These are phyloP conservation scores for Perizoma affinitatum DNA, from an alignment of 2,888 invertebrate species.

Conservation along the genomic window DNA sequence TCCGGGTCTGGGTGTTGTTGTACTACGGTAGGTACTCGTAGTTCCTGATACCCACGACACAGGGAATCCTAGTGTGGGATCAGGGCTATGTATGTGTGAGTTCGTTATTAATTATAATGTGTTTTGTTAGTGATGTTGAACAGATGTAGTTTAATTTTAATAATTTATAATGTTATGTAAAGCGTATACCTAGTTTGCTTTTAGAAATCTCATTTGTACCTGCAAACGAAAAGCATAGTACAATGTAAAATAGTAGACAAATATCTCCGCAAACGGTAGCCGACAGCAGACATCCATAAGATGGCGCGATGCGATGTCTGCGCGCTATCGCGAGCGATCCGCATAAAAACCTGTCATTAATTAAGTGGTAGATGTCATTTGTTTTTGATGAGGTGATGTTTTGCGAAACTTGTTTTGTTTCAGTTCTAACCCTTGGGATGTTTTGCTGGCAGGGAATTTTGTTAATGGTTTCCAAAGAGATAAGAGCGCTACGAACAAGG, in stretches of 20 bases:
- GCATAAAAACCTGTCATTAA: conserved; percentile 70
- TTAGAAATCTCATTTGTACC: conserved; percentile 5
- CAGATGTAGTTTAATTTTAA: too few species aligned
- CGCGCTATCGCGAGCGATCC: conserved; percentile 53
- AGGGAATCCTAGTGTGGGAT: too few species aligned
- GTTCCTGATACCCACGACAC: too few species aligned
- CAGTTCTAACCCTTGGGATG: conserved; percentile 21
- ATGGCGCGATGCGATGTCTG: conserved; percentile 76
- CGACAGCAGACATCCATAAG: conserved; percentile 72
- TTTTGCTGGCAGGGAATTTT: conserved; percentile 13
- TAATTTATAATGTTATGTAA: too few species aligned
- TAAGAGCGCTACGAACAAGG: neutral
- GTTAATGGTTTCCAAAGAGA: conserved; percentile 19
- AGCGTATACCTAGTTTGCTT: too few species aligned
- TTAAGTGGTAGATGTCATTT: conserved; percentile 51
- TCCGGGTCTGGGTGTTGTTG: too few species aligned
- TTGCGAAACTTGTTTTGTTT: conserved; percentile 2
- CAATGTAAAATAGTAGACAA: conserved; percentile 45
- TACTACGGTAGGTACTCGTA: too few species aligned
- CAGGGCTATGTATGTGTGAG: too few species aligned
- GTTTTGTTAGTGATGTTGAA: too few species aligned
- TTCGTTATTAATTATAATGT: too few species aligned
- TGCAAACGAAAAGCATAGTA: neutral
- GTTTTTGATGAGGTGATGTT: conserved; percentile 31
- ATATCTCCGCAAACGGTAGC: conserved; percentile 62